Base-by-base conservation (phyloP, 1,140 invertebrate genomes). In the Battus philenor region DNA sequence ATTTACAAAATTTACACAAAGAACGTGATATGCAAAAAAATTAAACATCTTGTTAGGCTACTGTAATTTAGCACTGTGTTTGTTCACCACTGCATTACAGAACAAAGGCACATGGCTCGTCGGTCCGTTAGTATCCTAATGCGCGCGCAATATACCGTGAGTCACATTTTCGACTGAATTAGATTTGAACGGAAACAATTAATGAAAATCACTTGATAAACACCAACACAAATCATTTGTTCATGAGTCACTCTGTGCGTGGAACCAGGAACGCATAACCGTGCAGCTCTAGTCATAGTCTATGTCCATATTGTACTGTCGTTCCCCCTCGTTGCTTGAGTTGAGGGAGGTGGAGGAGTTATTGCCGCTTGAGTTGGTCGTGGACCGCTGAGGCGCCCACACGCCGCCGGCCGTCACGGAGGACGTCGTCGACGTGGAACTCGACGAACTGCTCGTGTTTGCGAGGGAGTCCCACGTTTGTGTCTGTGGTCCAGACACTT, bases 251-350 rank as follows among this genome's bases (percentile, higher is more conserved):
- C 22, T 17, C 13, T 38, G 18, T 22, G 18, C 34, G 18, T 26
- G 20, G 3, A 16, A 38, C 15, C 7, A 17, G 9, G 34, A 20
- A 2, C 18, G 18, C 17, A 26, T 26, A 13, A 20, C 18, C 18
- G 18, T 20, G 18, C 18, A 20, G 22, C 8, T 16, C 36, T 74
- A 79, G 56, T 79, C 75, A 47, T 65, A 80, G 59, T 81, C 77
- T 9, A 79, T 74, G 50, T 83, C 77, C 54, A 77, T 81, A 54
- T 80, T 77, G 66, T 76, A 79, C 36, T 70, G 60, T 7, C 55
- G 54, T 12, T 60, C 54, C 3, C 50, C 50, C 36, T 64, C 62
- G 13, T 53, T 43, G 43, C 44, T 45, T 38, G 62, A 67, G 45
- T 54, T 59, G 43, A 58, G 48, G 16, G 58, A 61, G 4, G 58